These are phyloP conservation scores for Seira sanloemensis DNA, from an alignment of 2,888 invertebrate species.

Conservation along the genomic window DNA sequence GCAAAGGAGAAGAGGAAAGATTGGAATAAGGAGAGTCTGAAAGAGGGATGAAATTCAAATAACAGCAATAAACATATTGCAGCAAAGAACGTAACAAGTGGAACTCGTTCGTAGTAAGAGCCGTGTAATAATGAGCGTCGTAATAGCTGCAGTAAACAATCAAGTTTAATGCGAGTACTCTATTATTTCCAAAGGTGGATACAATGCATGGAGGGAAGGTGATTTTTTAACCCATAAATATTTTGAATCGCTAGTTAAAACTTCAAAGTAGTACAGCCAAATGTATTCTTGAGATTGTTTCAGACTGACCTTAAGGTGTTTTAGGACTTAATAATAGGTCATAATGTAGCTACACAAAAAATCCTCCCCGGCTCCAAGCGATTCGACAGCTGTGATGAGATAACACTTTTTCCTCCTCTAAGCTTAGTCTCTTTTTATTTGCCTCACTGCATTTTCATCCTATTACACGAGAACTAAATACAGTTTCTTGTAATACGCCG, in stretches of 20 bases:
- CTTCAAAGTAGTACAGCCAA: conserved; percentile 33
- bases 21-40: no score
- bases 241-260: conserved; percentile 53
- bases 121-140: conserved; percentile 41
- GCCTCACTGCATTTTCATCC: conserved; percentile 52
- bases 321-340: conserved; percentile 62
- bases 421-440: conserved; percentile 30
- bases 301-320: conserved; percentile 64
- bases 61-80: conserved; percentile 22
- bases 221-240: conserved; percentile 46
- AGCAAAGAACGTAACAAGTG: conserved; percentile 38
- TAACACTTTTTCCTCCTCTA: conserved; percentile 37
- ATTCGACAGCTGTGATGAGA: conserved; percentile 62
- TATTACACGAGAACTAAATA: no score
- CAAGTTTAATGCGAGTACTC: no score
- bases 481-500: no score
- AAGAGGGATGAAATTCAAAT: no score
- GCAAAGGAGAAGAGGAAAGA: no score
- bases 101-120: conserved; percentile 31
- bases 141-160: conserved; percentile 40
- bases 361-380: conserved; percentile 61
- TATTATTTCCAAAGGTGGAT: no score
- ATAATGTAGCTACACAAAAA: conserved; percentile 61
- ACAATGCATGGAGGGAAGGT: no score
- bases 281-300: conserved; percentile 49